Evolutionary conservation across 2,797 vertebrate species (phyloP).

Genomic region (Lerista edwardsae): DNA sequence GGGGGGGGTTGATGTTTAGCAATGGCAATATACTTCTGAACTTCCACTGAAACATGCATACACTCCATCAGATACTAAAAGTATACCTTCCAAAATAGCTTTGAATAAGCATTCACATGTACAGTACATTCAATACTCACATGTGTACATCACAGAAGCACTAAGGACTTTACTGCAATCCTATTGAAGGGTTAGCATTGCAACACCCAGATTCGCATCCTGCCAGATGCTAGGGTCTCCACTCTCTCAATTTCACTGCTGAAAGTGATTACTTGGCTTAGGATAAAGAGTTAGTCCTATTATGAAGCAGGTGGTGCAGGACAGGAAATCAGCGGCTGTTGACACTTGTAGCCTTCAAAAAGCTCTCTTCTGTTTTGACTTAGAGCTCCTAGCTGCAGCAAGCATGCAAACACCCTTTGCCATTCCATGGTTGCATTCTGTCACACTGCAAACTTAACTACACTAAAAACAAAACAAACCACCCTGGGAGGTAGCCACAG

Average conservation of each 20-base stretch:
- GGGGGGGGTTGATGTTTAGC: not conserved
- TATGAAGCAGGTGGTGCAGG: slow-evolving; percentile 65
- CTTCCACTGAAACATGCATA: not conserved
- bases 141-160: not conserved
- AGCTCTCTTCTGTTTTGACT: not conserved
- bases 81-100: not conserved
- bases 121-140: not conserved
- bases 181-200: slow-evolving; percentile 4
- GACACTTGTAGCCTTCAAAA: not conserved
- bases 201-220: slow-evolving; percentile 43
- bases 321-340: slow-evolving; percentile 65
- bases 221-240: slow-evolving; percentile 15
- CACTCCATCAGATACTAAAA: not conserved
- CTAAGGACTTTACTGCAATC: slow-evolving; percentile 7
- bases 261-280: slow-evolving; percentile 65
- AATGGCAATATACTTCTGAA: not conserved
- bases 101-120: not conserved
- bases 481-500: not conserved
- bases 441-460: not conserved
- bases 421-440: not conserved
- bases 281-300: slow-evolving; percentile 67
- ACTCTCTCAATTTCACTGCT: slow-evolving; percentile 55
- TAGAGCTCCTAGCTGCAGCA: not conserved
- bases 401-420: not conserved
- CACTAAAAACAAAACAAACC: not conserved